Percentiles rank a stretch among this genome's conserved stretches.
Evolutionary conservation across 2,888 invertebrate species (phyloP).

Genomic region (Brenthis ino): DNA sequence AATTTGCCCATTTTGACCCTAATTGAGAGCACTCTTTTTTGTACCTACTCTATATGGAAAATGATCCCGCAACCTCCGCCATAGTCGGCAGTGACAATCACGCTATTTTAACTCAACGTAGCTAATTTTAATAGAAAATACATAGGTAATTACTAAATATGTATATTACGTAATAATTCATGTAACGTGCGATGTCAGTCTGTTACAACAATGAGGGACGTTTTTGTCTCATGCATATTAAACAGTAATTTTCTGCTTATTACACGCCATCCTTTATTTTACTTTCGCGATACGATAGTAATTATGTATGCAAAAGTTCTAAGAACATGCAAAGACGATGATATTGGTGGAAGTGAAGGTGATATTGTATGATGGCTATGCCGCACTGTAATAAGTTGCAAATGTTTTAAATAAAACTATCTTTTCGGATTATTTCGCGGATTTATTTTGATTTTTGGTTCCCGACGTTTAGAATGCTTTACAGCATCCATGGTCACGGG

Average conservation of each 20-base stretch:
- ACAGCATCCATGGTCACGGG: no score
- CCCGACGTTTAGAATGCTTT: no score
- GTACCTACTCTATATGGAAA: no score
- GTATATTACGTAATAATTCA: constrained; percentile 16
- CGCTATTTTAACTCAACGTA: no score
- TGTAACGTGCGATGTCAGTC: constrained; percentile 17
- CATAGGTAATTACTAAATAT: constrained; percentile 4
- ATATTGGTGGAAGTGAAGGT: not conserved
- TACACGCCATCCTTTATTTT: constrained; percentile 12
- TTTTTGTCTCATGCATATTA: constrained; percentile 18
- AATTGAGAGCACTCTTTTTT: no score
- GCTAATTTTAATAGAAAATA: not conserved
- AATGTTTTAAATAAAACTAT: no score
- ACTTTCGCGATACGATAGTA: constrained; percentile 1
- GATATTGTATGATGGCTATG: not conserved
- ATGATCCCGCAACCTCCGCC: no score
- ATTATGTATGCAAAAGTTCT: constrained; percentile 13
- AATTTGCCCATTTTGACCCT: no score
- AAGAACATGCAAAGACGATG: not conserved
- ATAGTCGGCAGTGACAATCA: no score
- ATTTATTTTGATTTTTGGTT: no score
- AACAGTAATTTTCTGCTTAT: constrained; percentile 15
- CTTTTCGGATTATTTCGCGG: no score
- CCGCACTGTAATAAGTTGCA: no score
- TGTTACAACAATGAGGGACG: constrained; percentile 10